These are phyloP conservation scores for Dione vanillae DNA, from an alignment of 2,888 invertebrate species.

Conservation along the genomic window DNA sequence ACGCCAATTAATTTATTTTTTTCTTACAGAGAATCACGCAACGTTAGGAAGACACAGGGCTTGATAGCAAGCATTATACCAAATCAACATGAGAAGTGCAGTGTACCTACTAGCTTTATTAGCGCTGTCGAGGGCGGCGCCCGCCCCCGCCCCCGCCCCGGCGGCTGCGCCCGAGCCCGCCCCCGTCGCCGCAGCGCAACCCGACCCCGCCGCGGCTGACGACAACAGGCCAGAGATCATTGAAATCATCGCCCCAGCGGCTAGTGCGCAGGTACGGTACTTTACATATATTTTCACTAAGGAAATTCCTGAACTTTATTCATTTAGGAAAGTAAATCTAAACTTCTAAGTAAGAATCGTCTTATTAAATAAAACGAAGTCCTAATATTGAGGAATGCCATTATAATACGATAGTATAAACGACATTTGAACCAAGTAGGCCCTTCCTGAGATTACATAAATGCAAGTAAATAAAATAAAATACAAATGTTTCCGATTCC, in stretches of 20 bases:
- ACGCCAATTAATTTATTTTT: not conserved
- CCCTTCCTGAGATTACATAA: too few relatives aligned
- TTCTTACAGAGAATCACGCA: constrained; percentile 2
- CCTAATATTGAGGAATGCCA: too few relatives aligned
- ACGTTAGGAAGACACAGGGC: constrained; percentile 14
- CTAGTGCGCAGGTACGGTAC: constrained; percentile 71
- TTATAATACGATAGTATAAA: too few relatives aligned
- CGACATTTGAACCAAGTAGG: too few relatives aligned
- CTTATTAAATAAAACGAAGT: too few relatives aligned
- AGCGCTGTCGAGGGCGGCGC: constrained; percentile 54
- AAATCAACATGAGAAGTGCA: constrained; percentile 60
- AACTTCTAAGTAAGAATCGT: too few relatives aligned
- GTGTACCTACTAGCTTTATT: constrained; percentile 57
- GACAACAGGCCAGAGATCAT: constrained; percentile 78
- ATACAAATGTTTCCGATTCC: too few relatives aligned
- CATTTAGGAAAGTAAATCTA: too few relatives aligned
- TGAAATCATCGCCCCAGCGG: constrained; percentile 81
- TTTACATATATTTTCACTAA: not conserved
- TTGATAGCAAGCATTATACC: constrained; percentile 22
- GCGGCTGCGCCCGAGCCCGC: constrained; percentile 55
- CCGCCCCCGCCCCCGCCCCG: constrained; percentile 51
- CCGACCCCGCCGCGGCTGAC: constrained; percentile 57
- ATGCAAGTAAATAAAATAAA: too few relatives aligned
- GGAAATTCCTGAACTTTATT: too few relatives aligned
- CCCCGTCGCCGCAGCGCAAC: constrained; percentile 57